Evolutionary conservation across 2,797 vertebrate genomes (phyloP), one percentile per base, ranked within the genome.

Genomic region (Sphaeramia orbicularis): DNA sequence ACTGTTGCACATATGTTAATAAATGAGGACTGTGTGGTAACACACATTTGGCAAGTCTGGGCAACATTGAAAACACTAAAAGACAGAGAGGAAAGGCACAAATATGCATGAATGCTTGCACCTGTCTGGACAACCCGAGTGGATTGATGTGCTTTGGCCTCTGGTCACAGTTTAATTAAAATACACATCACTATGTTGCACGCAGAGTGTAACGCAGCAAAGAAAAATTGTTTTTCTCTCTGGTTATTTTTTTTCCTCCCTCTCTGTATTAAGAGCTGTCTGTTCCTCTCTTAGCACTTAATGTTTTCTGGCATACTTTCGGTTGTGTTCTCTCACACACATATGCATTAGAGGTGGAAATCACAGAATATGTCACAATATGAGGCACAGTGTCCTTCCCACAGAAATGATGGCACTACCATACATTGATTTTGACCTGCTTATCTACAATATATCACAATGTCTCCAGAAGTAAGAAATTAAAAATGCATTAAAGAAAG

Each of bases 91-190:
- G 44, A 74, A 43, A 65, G 47, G 74, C 43, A 74, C 65, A 86
- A 80, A 76, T 73, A 86, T 78, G 76, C 58, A 70, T 63, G 67
- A 74, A 42, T 37, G 54, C 66, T 80, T 62, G 67, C 67, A 81
- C 76, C 81, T 88, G 86, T 54, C 77, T 70, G 63, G 63, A 74
- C 68, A 71, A 50, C 48, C 21, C 30, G 1, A 6, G 15, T 48
- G 30, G 21, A 74, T 63, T 76, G 67, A 80, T 67, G 64, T 78
- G 52, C 37, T 59, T 79, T 86, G 69, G 82, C 82, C 85, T 76
- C 80, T 81, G 81, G 82, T 68, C 78, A 86, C 69, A 81, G 10
- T 75, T 83, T 88, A 86, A 89, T 88, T 84, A 85, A 87, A 81
- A 55, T 56, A 57, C 42, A 72, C 74, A 55, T 79, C 57, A 70